Evolutionary conservation across 1,140 invertebrate genomes (phyloP).

Genomic region (Anastrepha ludens): DNA sequence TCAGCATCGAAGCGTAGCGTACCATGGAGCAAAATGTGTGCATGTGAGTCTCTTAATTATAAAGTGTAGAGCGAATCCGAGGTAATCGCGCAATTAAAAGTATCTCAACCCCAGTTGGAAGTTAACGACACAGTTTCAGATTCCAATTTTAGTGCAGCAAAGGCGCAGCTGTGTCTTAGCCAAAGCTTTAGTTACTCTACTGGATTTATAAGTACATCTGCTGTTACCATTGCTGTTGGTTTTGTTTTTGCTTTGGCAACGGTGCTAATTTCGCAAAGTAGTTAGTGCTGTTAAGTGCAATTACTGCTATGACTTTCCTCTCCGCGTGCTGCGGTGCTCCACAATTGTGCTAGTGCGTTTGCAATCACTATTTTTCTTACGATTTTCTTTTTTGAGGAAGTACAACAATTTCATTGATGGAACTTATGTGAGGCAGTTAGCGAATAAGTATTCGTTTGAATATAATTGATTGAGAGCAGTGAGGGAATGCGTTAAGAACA

Average conservation of each 20-base stretch:
- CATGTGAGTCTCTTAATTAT: neutral
- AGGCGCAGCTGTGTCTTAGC: neutral
- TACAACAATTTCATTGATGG: too few relatives aligned
- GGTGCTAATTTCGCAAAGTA: constrained; percentile 9
- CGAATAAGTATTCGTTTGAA: too few relatives aligned
- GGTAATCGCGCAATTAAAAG: constrained; percentile 30
- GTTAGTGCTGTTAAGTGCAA: constrained; percentile 25
- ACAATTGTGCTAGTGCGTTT: neutral
- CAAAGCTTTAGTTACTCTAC: neutral
- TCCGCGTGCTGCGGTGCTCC: neutral
- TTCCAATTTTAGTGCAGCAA: neutral
- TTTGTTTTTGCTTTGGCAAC: neutral
- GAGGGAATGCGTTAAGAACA: too few relatives aligned
- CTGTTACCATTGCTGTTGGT: neutral
- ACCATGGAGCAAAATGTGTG: too few relatives aligned
- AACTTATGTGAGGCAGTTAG: too few relatives aligned
- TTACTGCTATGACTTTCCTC: neutral
- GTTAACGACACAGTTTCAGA: constrained; percentile 9
- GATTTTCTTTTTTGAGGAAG: too few relatives aligned
- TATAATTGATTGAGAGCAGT: too few relatives aligned
- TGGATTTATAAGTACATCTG: neutral
- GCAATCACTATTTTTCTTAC: neutral
- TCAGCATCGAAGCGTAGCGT: neutral
- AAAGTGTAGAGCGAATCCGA: neutral
- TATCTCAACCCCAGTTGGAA: constrained; percentile 20